Percentiles rank a stretch among this genome's conserved stretches.
These are phyloP conservation scores for Coleophora flavipennella DNA, from an alignment of 2,888 invertebrate species.

Conservation along the genomic window DNA sequence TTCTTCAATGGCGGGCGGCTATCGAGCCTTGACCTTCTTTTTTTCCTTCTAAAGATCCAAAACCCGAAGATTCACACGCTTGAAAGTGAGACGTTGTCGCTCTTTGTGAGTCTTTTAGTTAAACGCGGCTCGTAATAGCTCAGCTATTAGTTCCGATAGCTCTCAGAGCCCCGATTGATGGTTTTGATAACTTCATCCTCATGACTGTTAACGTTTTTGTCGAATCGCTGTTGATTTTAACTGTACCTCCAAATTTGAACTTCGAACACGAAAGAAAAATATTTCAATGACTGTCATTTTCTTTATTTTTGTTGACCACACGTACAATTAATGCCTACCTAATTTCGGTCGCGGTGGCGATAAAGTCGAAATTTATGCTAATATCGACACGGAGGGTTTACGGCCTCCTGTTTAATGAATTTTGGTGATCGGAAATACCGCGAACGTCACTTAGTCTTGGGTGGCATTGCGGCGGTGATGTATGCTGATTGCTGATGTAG, in stretches of 20 bases:
- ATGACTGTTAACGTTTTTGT: slow-evolving; percentile 5
- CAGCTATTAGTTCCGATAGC: slow-evolving; percentile 32
- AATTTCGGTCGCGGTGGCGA: slow-evolving; percentile 44
- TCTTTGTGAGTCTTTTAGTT: slow-evolving; percentile 29
- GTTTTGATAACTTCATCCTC: slow-evolving; percentile 34
- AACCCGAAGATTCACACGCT: slow-evolving; percentile 50
- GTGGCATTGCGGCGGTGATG: slow-evolving; percentile 26
- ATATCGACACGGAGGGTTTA: slow-evolving; percentile 40
- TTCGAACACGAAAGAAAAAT: not conserved
- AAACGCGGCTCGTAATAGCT: slow-evolving; percentile 27
- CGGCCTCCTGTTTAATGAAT: slow-evolving; percentile 41
- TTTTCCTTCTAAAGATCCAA: slow-evolving; percentile 20
- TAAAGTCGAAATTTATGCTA: slow-evolving; percentile 59
- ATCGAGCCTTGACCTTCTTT: slow-evolving; percentile 17
- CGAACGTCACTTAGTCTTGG: slow-evolving; percentile 36
- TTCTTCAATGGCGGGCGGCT: slow-evolving; percentile 42
- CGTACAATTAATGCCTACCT: slow-evolving; percentile 43
- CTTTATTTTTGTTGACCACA: slow-evolving; percentile 27
- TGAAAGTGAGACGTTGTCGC: slow-evolving; percentile 41
- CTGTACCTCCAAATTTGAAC: slow-evolving; percentile 1
- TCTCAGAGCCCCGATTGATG: slow-evolving; percentile 34
- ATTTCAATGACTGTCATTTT: slow-evolving; percentile 8
- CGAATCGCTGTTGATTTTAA: not conserved
- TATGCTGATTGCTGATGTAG: slow-evolving; percentile 1
- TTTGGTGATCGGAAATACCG: slow-evolving; percentile 61